Evolutionary conservation across 2,888 invertebrate species (phyloP).

Genomic region (Phortica okadai): DNA sequence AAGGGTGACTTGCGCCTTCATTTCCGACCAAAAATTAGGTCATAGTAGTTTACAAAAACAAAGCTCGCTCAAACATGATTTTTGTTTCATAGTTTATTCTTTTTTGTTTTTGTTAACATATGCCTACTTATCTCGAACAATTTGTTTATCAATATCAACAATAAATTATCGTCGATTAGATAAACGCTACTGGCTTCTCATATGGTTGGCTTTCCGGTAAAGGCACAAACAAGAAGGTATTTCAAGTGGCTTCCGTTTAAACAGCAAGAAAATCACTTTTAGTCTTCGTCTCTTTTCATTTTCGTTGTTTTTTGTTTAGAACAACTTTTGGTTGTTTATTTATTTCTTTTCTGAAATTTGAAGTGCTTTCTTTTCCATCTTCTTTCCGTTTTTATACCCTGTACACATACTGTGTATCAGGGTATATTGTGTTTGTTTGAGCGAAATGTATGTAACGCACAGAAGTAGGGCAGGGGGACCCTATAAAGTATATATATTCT

Average conservation of each 20-base stretch:
- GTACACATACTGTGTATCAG: too few relatives aligned
- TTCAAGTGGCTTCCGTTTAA: background rate
- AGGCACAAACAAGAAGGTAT: background rate
- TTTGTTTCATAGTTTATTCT: too few relatives aligned
- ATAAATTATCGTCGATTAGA: slow-evolving; percentile 21
- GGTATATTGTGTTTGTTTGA: too few relatives aligned
- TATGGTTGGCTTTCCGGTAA: too few relatives aligned
- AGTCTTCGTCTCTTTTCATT: slow-evolving; percentile 1
- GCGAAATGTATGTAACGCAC: too few relatives aligned
- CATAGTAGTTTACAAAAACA: background rate
- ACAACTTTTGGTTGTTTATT: background rate
- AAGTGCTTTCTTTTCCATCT: slow-evolving; percentile 19
- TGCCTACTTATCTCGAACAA: background rate
- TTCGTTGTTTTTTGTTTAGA: slow-evolving; percentile 11
- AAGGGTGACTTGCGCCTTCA: background rate
- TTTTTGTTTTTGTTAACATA: background rate
- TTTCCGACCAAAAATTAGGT: background rate
- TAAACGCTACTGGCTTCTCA: background rate
- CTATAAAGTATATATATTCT: too few relatives aligned
- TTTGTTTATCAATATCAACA: slow-evolving; percentile 25
- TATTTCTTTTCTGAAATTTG: background rate
- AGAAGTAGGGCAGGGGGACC: too few relatives aligned
- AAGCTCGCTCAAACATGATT: too few relatives aligned
- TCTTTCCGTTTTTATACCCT: slow-evolving; percentile 33
- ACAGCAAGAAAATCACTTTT: background rate